Evolutionary conservation across 2,113 vertebrate species (phyloP).

Genomic region (Climacteris rufus): DNA sequence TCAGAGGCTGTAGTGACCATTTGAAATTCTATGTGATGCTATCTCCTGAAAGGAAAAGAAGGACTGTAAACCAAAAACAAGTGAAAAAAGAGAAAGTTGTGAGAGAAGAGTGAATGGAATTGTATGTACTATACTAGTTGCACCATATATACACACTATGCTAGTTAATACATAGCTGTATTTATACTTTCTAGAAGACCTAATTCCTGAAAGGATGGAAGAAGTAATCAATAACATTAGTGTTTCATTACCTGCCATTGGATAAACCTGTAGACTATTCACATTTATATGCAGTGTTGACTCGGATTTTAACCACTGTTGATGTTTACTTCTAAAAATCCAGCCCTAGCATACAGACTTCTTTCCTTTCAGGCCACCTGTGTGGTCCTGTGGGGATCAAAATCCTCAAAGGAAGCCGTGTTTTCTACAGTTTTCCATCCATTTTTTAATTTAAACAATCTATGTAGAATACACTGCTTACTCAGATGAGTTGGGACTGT

Average conservation of each 20-base stretch:
- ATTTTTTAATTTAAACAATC: background rate
- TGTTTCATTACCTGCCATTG: background rate
- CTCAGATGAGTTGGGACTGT: background rate
- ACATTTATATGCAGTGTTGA: background rate
- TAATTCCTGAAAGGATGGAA: background rate
- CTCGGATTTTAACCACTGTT: background rate
- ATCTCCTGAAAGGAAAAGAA: background rate
- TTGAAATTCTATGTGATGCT: background rate
- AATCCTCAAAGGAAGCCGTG: background rate
- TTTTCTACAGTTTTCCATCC: background rate
- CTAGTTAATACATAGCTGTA: background rate
- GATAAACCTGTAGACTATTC: background rate
- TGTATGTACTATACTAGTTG: background rate
- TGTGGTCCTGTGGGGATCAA: background rate
- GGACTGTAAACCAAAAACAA: background rate
- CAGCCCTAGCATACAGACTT: rapidly evolving
- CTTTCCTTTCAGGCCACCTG: background rate
- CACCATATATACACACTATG: background rate
- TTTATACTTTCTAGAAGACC: background rate
- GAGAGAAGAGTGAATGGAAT: background rate
- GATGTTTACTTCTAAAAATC: background rate
- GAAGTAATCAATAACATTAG: background rate
- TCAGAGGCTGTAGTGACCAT: background rate
- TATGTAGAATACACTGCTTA: background rate
- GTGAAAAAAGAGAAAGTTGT: background rate